Base-by-base conservation (phyloP, 92 coral and sea anemone genomes). In the Parazoanthus atlanticus region DNA sequence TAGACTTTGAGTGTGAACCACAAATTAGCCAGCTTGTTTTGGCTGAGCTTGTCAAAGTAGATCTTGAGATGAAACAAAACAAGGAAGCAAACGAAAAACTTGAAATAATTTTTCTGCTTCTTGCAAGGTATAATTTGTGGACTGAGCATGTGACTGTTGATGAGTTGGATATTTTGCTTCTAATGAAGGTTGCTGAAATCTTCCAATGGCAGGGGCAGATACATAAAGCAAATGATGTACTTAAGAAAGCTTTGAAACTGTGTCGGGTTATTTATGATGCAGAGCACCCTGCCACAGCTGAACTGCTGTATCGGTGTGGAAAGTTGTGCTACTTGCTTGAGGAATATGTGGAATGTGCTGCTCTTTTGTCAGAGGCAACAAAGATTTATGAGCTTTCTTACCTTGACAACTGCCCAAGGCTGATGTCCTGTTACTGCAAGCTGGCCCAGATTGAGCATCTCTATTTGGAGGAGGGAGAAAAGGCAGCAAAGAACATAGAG, bases 261-360 rank as follows among this genome's bases (percentile, higher is more conserved):
- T 40, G 65, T 31, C 34, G 23, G 19, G 6, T 23, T 15, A 19
- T 69, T 41, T 66, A 40, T 67, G 86, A 61, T 26, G 31, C 38
- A 46, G 77, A 67, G 13, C 76, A 83, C 61, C 21, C 31, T n/a
- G 16, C 66, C 23, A 67, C 58, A n/a, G 86, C 86, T 83, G 86
- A 83, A 5, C 15, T 67, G 72, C 31, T 83, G n/a, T 83, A 67
- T 30, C 26, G 40, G 40, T 69, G 75, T 11, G 78, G 86, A 7
- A 26, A 7, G 15, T 11, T 83, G 10, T 67, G 58, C 29, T 83
- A 67, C 33, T 46, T 83, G 64, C 76, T n/a, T 21, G 78, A 69
- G 86, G 77, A 83, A 3, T 69, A 83, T 67, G 66, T 0, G 21
- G 76, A 83, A 70, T 33, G 78, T 38, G 56, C 58, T n/a, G 17